Evolutionary conservation across 2,888 invertebrate species (phyloP).

Genomic region (Platypus cylindrus): DNA sequence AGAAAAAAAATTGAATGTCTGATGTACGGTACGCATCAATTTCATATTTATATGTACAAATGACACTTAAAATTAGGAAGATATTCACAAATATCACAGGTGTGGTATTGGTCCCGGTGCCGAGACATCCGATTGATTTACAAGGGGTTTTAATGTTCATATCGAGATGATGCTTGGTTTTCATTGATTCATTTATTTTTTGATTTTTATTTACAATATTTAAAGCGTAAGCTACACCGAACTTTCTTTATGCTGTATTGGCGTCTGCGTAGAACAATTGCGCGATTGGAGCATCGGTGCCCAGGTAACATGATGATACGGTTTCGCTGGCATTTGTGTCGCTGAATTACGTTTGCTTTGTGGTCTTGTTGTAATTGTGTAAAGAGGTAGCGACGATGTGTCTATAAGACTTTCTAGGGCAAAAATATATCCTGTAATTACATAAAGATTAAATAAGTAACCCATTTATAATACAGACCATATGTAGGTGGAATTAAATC

Average conservation of each 20-base stretch:
- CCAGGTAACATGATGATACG: constrained; percentile 37
- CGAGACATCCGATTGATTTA: constrained; percentile 33
- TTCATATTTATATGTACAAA: constrained; percentile 23
- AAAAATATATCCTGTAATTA: background rate
- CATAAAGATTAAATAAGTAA: no score
- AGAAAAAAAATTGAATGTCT: no score
- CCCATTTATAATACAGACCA: no score
- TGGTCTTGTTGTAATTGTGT: constrained; percentile 34
- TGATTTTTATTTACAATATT: no score
- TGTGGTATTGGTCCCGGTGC: constrained; percentile 38
- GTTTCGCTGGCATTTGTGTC: constrained; percentile 36
- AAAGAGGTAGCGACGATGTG: constrained; percentile 26
- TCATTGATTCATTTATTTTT: no score
- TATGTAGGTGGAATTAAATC: constrained; percentile 35
- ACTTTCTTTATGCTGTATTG: constrained; percentile 36
- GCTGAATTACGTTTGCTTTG: constrained; percentile 34
- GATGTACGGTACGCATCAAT: no score
- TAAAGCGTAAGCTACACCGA: no score
- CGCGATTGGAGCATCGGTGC: constrained; percentile 35
- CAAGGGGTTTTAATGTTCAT: constrained; percentile 5
- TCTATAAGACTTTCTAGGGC: constrained; percentile 29
- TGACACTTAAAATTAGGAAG: constrained; percentile 20
- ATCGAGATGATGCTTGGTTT: constrained; percentile 1
- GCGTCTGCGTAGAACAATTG: constrained; percentile 35
- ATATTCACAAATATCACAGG: constrained; percentile 39